phyloP scores from a whole-genome alignment of 2,888 invertebrate species.

The Ypsolopha sequella region DNA sequence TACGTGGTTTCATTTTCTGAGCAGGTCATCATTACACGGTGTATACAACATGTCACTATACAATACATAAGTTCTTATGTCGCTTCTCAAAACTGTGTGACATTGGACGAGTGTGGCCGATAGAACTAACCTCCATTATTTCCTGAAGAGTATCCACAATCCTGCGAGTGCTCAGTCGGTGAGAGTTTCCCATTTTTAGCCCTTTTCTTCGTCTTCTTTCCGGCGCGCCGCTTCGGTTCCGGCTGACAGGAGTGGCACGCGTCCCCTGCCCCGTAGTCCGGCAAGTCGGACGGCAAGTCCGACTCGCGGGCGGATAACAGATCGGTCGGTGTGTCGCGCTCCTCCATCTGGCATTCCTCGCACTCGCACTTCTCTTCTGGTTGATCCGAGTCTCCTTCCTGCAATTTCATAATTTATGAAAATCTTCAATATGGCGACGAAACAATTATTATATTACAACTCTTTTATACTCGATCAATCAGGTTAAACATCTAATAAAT shows the following conservation, averaged over 20 bases:
- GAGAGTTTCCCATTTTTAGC: constrained; percentile 70
- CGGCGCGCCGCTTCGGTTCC: constrained; percentile 46
- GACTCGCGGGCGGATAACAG: constrained; percentile 46
- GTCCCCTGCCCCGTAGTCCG: constrained; percentile 38
- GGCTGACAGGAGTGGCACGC: constrained; percentile 64
- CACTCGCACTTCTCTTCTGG: constrained; percentile 64
- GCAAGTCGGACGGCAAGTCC: constrained; percentile 40
- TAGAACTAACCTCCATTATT: constrained; percentile 27
- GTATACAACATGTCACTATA: no score
- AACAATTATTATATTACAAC: background rate
- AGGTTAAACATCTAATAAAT: no score
- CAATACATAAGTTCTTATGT: no score
- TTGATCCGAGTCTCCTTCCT: constrained; percentile 62
- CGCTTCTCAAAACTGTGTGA: no score
- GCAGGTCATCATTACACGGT: no score
- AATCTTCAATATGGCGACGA: background rate
- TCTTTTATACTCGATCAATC: no score
- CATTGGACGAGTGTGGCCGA: no score
- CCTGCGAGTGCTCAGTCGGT: constrained; percentile 80
- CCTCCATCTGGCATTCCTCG: constrained; percentile 55
- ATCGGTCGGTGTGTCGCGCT: constrained; percentile 54
- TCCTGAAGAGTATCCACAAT: constrained; percentile 82
- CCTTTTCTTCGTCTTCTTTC: constrained; percentile 41
- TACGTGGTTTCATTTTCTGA: no score
- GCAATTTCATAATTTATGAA: constrained; percentile 1